Percentiles rank a stretch among this genome's conserved stretches.
Evolutionary conservation across 2,797 vertebrate genomes (phyloP).

Genomic region (Enteromius unitaeniatus): DNA sequence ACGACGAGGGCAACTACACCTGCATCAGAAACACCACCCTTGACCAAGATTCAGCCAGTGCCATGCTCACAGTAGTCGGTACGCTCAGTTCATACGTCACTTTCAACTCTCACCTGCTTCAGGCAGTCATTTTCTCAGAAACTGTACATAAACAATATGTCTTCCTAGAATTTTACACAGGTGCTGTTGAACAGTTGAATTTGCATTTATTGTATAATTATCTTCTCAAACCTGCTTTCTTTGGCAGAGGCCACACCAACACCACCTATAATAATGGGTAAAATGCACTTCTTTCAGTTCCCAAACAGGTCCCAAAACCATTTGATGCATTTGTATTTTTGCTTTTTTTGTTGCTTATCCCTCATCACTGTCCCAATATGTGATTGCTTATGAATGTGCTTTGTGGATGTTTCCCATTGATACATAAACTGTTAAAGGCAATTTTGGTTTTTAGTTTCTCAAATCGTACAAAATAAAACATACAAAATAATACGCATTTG

Average conservation of each 20-base stretch:
- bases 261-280: slow-evolving; percentile 96
- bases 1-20: slow-evolving; percentile 90
- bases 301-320: slow-evolving; percentile 28
- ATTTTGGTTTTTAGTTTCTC: not conserved
- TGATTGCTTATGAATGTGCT: slow-evolving; percentile 34
- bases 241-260: slow-evolving; percentile 91
- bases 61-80: slow-evolving; percentile 93
- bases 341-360: slow-evolving; percentile 25
- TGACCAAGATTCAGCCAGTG: slow-evolving; percentile 92
- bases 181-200: not conserved
- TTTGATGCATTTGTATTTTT: slow-evolving; percentile 30
- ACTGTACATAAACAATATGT: not conserved
- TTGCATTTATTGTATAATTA: slow-evolving; percentile 14
- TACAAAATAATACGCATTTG: not conserved
- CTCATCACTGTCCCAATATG: slow-evolving; percentile 7
- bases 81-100: slow-evolving; percentile 60
- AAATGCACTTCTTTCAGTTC: slow-evolving; percentile 68
- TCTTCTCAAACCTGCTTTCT: slow-evolving; percentile 51
- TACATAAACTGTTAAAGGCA: slow-evolving; percentile 30
- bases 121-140: not conserved
- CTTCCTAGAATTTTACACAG: not conserved
- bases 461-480: not conserved
- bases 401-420: slow-evolving; percentile 16
- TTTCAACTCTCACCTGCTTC: not conserved
- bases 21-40: slow-evolving; percentile 92